Evolutionary conservation across 1,140 invertebrate species (phyloP), one percentile per base, ranked within the genome.

Genomic region (Maniola jurtina): DNA sequence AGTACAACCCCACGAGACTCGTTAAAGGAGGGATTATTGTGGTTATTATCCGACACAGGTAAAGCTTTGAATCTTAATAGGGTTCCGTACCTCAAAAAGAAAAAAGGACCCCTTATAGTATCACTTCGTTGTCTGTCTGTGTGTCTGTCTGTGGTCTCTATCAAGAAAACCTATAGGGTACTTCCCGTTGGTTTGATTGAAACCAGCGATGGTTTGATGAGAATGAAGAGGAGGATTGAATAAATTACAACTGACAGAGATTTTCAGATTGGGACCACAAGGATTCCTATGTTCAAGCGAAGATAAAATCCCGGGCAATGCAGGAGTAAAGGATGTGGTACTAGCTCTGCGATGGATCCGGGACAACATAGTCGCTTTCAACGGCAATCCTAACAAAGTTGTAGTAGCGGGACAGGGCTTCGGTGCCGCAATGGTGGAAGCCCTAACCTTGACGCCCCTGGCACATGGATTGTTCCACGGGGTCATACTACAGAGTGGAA

Each of bases 311-410:
- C 93, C 94, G 1, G 95, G 95, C 2, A 96, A 96, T 75, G 92
- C 92, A 10, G 95, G 94, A 1, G 81, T 95, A n/a, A 92, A 94
- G 75, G 95, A 95, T 66, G 93, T 94, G 38, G 82, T 94, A 10
- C 75, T 93, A 77, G 95, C 94, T 0, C 71, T 94, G 58, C 85
- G 93, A 68, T 94, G 93, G 90, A 90, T 95, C 0, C 91, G 94
- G 77, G 91, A 93, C 54, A 95, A 96, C 70, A 94, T 95, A 34
- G 82, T 92, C 11, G 86, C 92, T 54, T 96, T 96, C 75, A 93
- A 93, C 11, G 95, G 95, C 0, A 93, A 95, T 80, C 83, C 93
- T 0, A 70, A 91, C 40, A 92, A 91, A 38, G 92, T 96, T 0
- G 89, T 92, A 1, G 68, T 93, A 8, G 90, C 81, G 2, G 93